phyloP scores from a whole-genome alignment of 2,797 vertebrate genomes.

The Ptychadena robeensis region DNA sequence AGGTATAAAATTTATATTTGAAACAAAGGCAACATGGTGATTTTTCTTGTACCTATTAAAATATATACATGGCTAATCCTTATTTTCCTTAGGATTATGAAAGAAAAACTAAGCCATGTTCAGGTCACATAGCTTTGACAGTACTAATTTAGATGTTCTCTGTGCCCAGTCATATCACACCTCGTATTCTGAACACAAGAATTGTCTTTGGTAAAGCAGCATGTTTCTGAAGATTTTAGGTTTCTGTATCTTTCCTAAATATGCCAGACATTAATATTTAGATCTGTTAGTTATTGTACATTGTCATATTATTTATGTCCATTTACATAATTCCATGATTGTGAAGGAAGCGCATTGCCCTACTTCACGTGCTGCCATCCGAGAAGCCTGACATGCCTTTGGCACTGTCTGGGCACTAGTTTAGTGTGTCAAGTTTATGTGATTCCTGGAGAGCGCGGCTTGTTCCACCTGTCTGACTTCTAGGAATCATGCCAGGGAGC shows the following conservation, averaged over 20 bases:
- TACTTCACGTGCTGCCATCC: background rate
- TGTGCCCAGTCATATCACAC: background rate
- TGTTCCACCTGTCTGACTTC: slow-evolving; percentile 56
- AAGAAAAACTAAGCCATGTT: background rate
- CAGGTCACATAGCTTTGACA: background rate
- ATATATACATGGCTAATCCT: background rate
- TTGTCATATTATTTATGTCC: slow-evolving; percentile 1
- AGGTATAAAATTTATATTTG: background rate
- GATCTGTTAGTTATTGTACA: background rate
- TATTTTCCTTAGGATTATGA: no score
- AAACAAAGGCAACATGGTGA: background rate
- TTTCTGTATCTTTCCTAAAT: no score
- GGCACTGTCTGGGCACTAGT: slow-evolving; percentile 56
- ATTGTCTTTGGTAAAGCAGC: background rate
- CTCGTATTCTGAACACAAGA: background rate
- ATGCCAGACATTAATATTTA: background rate
- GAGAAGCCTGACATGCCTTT: background rate
- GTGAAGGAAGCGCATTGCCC: background rate
- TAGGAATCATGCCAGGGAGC: slow-evolving; percentile 57
- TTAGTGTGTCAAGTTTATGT: slow-evolving; percentile 19
- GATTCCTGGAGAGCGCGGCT: slow-evolving; percentile 39
- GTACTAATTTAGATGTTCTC: background rate
- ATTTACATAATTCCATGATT: no score
- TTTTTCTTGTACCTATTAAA: background rate
- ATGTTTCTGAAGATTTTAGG: no score